phyloP scores from a whole-genome alignment of 1,140 invertebrate species.

The Aphaenogaster rudis region DNA sequence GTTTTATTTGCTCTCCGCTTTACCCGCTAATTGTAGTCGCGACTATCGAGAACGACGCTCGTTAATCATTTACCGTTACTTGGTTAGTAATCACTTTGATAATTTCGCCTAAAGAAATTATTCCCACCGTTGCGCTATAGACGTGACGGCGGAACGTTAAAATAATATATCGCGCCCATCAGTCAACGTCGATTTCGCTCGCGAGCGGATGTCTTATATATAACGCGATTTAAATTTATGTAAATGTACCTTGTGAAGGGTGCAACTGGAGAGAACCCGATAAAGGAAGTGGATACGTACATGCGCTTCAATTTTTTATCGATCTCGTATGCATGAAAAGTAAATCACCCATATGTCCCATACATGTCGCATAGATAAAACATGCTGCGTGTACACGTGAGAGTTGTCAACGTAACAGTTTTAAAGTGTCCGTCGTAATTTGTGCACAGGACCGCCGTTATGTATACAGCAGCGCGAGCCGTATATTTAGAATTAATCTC shows the following conservation, averaged over 20 bases:
- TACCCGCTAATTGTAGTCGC: constrained; percentile 49
- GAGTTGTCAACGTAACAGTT: constrained; percentile 49
- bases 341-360: constrained; percentile 70
- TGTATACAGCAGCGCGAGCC: neutral
- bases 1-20: constrained; percentile 19
- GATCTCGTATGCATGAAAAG: constrained; percentile 73
- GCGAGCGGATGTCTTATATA: constrained; percentile 47
- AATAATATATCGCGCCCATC: constrained; percentile 66
- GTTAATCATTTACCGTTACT: constrained; percentile 44
- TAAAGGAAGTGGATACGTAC: constrained; percentile 62
- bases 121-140: constrained; percentile 21
- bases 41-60: constrained; percentile 30
- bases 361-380: constrained; percentile 51
- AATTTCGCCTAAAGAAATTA: constrained; percentile 57
- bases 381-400: constrained; percentile 16
- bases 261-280: constrained; percentile 66
- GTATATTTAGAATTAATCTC: constrained; percentile 61
- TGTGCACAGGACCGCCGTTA: neutral
- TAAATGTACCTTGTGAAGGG: constrained; percentile 62
- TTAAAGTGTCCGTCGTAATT: constrained; percentile 53
- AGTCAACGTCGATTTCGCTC: constrained; percentile 64
- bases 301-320: constrained; percentile 72
- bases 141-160: constrained; percentile 50
- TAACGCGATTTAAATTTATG: constrained; percentile 74
- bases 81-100: constrained; percentile 50